These are phyloP conservation scores for Bimastos eiseni DNA, from an alignment of 2,888 invertebrate species.

Conservation along the genomic window DNA sequence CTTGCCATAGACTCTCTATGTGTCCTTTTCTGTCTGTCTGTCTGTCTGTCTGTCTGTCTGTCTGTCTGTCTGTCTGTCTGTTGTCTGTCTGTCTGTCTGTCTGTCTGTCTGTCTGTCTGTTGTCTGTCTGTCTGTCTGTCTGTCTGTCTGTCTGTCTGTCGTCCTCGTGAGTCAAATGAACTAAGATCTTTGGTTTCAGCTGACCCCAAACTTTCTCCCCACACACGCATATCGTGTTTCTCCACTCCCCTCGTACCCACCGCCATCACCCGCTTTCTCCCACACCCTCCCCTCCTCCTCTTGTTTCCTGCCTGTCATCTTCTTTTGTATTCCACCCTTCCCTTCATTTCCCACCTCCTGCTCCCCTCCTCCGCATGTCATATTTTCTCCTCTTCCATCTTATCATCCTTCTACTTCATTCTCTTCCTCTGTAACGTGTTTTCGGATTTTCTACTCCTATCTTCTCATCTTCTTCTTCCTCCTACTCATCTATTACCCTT, in stretches of 20 bases:
- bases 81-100: too few relatives aligned
- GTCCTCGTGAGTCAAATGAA: neutral
- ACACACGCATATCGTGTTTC: neutral
- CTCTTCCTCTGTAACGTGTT: too few relatives aligned
- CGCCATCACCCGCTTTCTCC: neutral
- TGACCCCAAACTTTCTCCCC: neutral
- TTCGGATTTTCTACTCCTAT: neutral
- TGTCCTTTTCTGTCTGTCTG: neutral
- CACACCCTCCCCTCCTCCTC: too few relatives aligned
- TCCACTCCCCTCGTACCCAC: neutral
- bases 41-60: neutral
- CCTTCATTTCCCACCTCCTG: too few relatives aligned
- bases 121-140: too few relatives aligned
- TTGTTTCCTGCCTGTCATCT: neutral
- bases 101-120: too few relatives aligned
- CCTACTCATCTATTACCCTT: neutral
- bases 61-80: neutral
- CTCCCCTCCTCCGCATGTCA: neutral
- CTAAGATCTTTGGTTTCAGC: neutral
- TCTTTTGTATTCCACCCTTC: neutral
- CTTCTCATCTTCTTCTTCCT: neutral
- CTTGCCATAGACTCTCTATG: neutral
- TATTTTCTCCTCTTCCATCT: neutral
- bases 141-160: neutral
- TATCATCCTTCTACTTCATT: too few relatives aligned